phyloP scores from a whole-genome alignment of 2,113 vertebrate species.

The Phrynosoma platyrhinos region DNA sequence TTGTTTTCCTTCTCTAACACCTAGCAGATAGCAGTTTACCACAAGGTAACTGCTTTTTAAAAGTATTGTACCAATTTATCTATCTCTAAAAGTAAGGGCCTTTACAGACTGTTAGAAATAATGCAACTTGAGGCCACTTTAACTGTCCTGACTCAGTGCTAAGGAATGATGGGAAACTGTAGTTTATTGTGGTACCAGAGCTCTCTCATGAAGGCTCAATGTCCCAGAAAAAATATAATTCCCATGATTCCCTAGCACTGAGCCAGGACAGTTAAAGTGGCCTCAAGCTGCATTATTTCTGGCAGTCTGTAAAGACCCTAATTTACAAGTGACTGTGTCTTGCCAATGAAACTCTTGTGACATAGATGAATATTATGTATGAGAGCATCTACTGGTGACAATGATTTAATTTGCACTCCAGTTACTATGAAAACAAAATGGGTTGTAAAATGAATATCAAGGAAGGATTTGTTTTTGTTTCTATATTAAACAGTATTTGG shows the following conservation, averaged over 20 bases:
- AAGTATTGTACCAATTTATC: neutral
- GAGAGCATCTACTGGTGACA: neutral
- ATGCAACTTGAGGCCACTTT: too few species aligned
- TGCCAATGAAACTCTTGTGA: neutral
- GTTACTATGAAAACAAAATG: neutral
- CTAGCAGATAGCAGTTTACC: neutral
- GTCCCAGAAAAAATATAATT: too few species aligned
- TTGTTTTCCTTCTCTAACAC: neutral
- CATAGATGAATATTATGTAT: neutral
- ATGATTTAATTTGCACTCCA: constrained; percentile 10
- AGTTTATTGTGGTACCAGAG: too few species aligned
- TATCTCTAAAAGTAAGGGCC: neutral
- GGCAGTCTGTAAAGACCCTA: too few species aligned
- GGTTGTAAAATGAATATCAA: constrained; percentile 1
- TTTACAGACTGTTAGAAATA: too few species aligned
- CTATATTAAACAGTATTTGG: neutral
- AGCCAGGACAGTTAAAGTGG: too few species aligned
- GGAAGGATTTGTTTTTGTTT: neutral
- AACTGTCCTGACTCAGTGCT: too few species aligned
- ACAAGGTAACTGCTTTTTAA: too few species aligned
- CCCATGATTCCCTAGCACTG: too few species aligned
- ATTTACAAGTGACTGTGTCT: neutral
- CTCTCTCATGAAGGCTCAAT: too few species aligned
- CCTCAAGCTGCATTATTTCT: too few species aligned
- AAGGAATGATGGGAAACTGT: too few species aligned